Conservation (phyloP, 2,113 vertebrate genomes). For the Acrocephalus arundinaceus region DNA sequence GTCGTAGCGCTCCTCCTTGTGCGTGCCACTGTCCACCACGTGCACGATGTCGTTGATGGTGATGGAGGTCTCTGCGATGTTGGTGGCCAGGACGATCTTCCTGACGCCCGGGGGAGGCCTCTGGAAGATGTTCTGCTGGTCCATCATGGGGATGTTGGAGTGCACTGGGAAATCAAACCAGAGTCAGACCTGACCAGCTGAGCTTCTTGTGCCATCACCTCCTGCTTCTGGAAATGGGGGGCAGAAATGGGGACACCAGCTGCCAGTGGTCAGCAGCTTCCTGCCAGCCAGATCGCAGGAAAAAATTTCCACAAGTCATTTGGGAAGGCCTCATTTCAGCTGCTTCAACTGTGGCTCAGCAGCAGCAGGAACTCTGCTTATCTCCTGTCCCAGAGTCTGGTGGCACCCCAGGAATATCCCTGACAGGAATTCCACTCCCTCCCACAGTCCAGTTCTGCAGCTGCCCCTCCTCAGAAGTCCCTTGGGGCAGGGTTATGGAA, state of each 20-base stretch:
- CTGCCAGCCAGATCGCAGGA: background rate
- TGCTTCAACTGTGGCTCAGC: background rate
- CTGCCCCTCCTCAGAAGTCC: background rate
- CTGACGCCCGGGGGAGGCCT: constrained; percentile 80
- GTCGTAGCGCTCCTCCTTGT: constrained; percentile 95
- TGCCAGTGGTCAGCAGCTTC: background rate
- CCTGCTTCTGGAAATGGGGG: rapidly evolving
- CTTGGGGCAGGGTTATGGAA: rapidly evolving
- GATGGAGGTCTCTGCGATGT: constrained; percentile 95
- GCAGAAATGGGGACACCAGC: background rate
- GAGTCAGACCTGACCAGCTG: background rate
- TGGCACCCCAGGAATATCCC: background rate
- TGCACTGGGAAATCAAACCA: constrained; percentile 78
- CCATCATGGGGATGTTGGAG: constrained; percentile 92
- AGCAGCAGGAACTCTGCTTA: background rate
- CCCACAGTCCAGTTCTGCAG: background rate
- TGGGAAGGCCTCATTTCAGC: background rate
- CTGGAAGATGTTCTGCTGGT: constrained; percentile 94
- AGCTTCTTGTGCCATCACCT: background rate
- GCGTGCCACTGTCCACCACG: constrained; percentile 90
- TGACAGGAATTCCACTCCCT: background rate
- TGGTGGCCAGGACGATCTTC: constrained; percentile 93
- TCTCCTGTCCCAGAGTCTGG: background rate
- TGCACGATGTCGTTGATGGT: constrained; percentile 97
- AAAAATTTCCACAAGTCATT: background rate